Evolutionary conservation across 2,888 invertebrate species (phyloP), one percentile per base, ranked within the genome.

Genomic region (Endotricha flammealis): DNA sequence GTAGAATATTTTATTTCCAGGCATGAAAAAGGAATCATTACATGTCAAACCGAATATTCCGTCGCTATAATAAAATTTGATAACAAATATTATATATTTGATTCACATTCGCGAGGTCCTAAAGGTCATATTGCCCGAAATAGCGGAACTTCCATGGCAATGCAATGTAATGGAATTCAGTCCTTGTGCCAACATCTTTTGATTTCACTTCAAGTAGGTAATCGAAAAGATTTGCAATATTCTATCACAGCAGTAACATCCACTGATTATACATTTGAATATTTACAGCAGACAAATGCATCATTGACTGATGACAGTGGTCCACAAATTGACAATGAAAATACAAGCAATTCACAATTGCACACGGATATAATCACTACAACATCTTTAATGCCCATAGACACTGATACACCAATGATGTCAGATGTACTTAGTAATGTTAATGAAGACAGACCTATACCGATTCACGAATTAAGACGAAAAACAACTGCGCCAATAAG

Each of bases 101-200:
- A 32, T 16, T 32, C 23, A 8, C 32, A 32, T 16, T 13, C 32
- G 1, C n/a, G 32, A 3, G 32, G 32, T 2, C 32, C 32, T 5
- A 24, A 32, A 8, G 24, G 24, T 2, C 3, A 7, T 9, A n/a
- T 2, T 1, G 32, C 32, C n/a, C 2, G 7, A 1, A n/a, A 10
- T 2, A 11, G 10, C 1, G 14, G 25, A 24, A n/a, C 14, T 14
- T 3, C 23, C 4, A 23, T 24, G 25, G 16, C 6, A 16, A 16
- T 16, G 16, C 16, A 16, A 16, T 16, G 6, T 16, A 16, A 16
- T 16, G 4, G 10, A 10, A 24, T 24, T n/a, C 24, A 5, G 9
- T 24, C 10, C 10, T 10, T 24, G 8, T 9, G 24, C 24, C 5
- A 5, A 6, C 8, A 8, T 8, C 5, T 20, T 20, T 20, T 16